Conservation (phyloP, 1,140 invertebrate genomes). For the Camponotus floridanus region DNA sequence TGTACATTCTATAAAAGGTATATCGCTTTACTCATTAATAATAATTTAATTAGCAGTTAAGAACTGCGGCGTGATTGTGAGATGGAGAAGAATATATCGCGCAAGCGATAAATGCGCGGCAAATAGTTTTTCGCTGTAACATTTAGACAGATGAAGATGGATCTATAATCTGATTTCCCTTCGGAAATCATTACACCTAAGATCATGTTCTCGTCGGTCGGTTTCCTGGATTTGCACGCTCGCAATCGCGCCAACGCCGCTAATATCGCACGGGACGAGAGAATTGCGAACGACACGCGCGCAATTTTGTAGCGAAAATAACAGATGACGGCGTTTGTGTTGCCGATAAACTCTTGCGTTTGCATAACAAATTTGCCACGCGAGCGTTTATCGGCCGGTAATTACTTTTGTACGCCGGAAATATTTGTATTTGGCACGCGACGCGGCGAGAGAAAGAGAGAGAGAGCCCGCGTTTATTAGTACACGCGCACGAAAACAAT, state of each 20-base stretch:
- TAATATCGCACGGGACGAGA: not conserved
- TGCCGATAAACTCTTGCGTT: conserved; percentile 47
- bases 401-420: conserved; percentile 54
- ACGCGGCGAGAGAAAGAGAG: not conserved
- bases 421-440: conserved; percentile 62
- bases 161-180: not conserved
- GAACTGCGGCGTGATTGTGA: not conserved
- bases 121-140: not conserved
- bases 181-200: not conserved
- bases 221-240: not conserved
- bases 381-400: conserved; percentile 60
- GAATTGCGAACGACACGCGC: not conserved
- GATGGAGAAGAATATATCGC: not conserved
- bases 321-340: conserved; percentile 32
- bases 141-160: not conserved
- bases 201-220: not conserved
- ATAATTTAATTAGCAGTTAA: not conserved
- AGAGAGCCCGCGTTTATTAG: conserved; percentile 35
- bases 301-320: conserved; percentile 23
- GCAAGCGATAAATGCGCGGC: not conserved
- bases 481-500: conserved; percentile 47
- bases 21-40: not conserved
- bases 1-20: not conserved
- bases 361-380: conserved; percentile 59
- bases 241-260: too few relatives aligned